Evolutionary conservation across 2,113 vertebrate genomes (phyloP), one percentile per base, ranked within the genome.

Genomic region (Cynocephalus volans): DNA sequence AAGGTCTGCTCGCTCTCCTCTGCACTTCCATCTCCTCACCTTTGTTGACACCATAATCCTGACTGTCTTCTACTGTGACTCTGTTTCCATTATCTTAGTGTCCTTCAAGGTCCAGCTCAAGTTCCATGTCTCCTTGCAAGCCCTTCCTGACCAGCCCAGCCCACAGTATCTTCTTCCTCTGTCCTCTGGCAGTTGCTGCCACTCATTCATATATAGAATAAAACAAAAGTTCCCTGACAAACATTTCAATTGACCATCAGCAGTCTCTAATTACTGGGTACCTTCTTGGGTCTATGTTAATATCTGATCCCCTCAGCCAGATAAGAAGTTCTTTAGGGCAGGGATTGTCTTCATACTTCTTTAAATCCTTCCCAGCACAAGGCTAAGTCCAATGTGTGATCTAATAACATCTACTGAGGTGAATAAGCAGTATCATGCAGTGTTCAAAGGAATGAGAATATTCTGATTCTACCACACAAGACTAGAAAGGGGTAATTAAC

Each of bases 401-500:
- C 26, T 4, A 31, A 28, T 81, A 81, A 54, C 67, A 93, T 18
- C 41, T 60, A 65, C 18, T 54, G 21, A 77, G 64, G 56, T 45
- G 52, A 93, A 86, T 52, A 82, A 77, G 33, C 8, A 45, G 56
- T 72, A 54, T 56, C 45, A 91, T 21, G 58, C 58, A 87, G 56
- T 31, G 21, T 62, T 58, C 93, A 86, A 79, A 89, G 72, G 72
- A 64, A 95, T 6, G 13, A 87, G 62, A 75, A 36, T 28, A 72
- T 24, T 88, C 69, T 72, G 81, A 88, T 82, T 60, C 77, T 88
- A 77, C 64, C 31, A 88, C 8, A 77, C 19, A 85, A 77, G 26
- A 85, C 24, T 33, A 90, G 62, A 91, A 75, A 90, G n/a, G 24
- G 26, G 94, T 58, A 56, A 77, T 41, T 92, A 65, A 72, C 80